These are phyloP conservation scores for Pseudomyrmex cubaensis DNA, from an alignment of 1,140 invertebrate genomes.

Conservation along the genomic window DNA sequence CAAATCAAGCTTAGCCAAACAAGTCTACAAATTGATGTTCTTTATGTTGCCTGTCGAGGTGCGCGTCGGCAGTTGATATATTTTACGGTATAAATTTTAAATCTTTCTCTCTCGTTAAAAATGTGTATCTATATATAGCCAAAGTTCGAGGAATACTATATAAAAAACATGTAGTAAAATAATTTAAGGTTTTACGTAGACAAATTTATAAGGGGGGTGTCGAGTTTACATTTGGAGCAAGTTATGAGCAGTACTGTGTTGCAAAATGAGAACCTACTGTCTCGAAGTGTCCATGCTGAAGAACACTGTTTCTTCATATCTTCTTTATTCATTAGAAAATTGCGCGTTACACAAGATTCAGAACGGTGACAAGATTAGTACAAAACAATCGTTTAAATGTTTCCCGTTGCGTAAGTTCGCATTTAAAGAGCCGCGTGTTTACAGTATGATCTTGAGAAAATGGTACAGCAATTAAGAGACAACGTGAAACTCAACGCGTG, in stretches of 20 bases:
- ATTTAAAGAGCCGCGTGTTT: conserved; percentile 43
- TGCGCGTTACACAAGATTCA: conserved; percentile 30
- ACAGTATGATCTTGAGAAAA: conserved; percentile 25
- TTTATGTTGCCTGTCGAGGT: background rate
- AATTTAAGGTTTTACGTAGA: background rate
- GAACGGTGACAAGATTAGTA: conserved; percentile 34
- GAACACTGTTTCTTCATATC: background rate
- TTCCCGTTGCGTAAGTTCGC: conserved; percentile 50
- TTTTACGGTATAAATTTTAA: conserved; percentile 17
- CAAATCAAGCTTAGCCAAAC: conserved; percentile 14
- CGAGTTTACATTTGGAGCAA: background rate
- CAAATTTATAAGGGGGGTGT: background rate
- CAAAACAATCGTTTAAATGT: conserved; percentile 44
- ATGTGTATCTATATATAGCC: background rate
- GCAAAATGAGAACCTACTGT: background rate
- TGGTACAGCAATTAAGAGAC: conserved; percentile 35
- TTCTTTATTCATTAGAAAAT: conserved; percentile 24
- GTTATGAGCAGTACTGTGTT: background rate
- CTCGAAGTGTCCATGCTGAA: background rate
- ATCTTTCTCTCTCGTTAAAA: background rate
- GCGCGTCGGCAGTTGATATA: background rate
- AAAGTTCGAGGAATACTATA: background rate
- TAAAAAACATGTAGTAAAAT: background rate
- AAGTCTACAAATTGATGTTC: conserved; percentile 4
- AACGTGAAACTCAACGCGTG: background rate